phyloP scores from a whole-genome alignment of 2,797 vertebrate genomes.

The Hyperoplus immaculatus region DNA sequence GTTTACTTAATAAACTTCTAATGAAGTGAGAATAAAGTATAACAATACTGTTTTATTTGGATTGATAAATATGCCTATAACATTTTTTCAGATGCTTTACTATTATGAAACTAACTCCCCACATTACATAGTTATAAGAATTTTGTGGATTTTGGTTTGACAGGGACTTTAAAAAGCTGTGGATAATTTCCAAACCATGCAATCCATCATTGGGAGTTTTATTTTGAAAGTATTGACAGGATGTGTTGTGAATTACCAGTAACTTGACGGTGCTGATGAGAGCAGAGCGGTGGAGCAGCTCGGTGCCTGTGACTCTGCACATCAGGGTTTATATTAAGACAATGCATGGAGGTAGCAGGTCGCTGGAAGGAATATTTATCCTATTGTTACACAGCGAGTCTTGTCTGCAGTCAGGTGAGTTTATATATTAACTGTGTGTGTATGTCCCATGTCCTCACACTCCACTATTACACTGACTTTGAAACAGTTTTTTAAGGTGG shows the following conservation, averaged over 20 bases:
- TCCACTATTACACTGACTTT: too few species aligned
- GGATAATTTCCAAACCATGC: background rate
- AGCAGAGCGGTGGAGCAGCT: background rate
- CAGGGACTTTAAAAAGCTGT: background rate
- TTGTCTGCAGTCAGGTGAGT: constrained; percentile 51
- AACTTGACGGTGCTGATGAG: constrained; percentile 18
- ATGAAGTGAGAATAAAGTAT: too few species aligned
- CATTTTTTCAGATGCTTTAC: background rate
- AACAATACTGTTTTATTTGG: too few species aligned
- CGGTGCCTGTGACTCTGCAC: constrained; percentile 52
- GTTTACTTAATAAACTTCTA: too few species aligned
- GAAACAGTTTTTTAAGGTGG: too few species aligned
- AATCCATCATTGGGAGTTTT: constrained; percentile 13
- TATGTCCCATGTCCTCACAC: too few species aligned
- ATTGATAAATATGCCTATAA: background rate
- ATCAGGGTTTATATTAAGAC: constrained; percentile 19
- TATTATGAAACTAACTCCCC: background rate
- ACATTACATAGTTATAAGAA: too few species aligned
- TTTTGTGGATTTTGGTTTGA: too few species aligned
- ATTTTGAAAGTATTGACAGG: constrained; percentile 52
- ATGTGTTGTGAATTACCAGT: background rate
- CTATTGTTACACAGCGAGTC: background rate
- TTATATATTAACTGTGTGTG: background rate
- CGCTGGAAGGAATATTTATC: constrained; percentile 11
- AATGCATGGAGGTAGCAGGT: constrained; percentile 39